These are phyloP conservation scores for Rhodinocichla rosea DNA, from an alignment of 2,113 vertebrate species.

Conservation along the genomic window DNA sequence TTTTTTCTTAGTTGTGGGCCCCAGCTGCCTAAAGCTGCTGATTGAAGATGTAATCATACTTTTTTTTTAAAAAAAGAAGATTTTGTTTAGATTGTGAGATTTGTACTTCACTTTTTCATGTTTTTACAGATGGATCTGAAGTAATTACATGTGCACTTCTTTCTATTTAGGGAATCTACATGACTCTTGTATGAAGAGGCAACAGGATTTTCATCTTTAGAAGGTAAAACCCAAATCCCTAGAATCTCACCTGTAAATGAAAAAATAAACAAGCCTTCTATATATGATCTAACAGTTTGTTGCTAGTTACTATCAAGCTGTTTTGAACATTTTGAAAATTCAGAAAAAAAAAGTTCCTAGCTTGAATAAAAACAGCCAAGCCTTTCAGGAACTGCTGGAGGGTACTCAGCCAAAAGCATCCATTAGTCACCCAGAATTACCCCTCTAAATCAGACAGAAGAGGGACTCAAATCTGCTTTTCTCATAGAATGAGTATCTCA, in stretches of 20 bases:
- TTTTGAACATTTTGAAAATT: conserved; percentile 2
- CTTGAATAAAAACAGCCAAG: conserved; percentile 15
- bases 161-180: neutral
- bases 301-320: neutral
- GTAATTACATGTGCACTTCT: neutral
- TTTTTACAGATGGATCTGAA: neutral
- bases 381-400: conserved; percentile 39
- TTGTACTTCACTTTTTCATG: neutral
- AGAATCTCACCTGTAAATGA: neutral
- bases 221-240: neutral
- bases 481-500: neutral
- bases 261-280: neutral
- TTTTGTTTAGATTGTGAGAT: conserved; percentile 7
- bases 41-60: neutral
- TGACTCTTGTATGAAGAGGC: neutral
- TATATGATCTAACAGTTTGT: neutral
- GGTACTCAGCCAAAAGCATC: conserved; percentile 34
- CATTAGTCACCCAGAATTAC: conserved; percentile 50
- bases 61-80: neutral
- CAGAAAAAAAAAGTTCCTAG: neutral
- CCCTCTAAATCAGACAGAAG: conserved; percentile 35
- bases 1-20: conserved; percentile 23
- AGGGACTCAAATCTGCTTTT: conserved; percentile 39
- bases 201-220: neutral
- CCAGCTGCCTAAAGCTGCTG: conserved; percentile 16